Percentiles rank a stretch among this genome's conserved stretches.
These are phyloP conservation scores for Neomorphus geoffroyi DNA, from an alignment of 2,797 vertebrate genomes.

Conservation along the genomic window DNA sequence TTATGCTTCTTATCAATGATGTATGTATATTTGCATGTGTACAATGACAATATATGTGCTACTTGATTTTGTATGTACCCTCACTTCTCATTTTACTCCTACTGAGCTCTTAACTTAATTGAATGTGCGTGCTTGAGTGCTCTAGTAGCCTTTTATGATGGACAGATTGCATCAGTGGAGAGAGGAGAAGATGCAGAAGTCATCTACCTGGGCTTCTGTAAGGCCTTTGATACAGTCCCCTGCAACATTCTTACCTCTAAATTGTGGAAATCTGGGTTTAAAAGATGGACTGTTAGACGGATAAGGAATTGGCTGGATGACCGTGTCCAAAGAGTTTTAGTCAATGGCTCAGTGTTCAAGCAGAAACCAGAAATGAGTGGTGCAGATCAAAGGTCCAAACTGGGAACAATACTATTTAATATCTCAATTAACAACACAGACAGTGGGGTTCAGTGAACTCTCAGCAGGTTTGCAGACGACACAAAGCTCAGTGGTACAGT, in stretches of 20 bases:
- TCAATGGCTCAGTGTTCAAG: background rate
- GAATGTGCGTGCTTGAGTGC: background rate
- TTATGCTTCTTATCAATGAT: background rate
- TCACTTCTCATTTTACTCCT: background rate
- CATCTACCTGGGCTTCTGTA: background rate
- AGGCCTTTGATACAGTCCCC: accelerated
- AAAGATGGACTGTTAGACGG: background rate
- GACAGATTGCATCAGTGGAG: background rate
- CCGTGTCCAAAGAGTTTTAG: accelerated
- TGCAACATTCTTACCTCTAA: background rate
- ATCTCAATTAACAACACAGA: background rate
- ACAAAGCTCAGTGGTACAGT: accelerated
- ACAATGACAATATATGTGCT: background rate
- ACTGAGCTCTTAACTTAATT: background rate
- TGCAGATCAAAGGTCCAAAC: background rate
- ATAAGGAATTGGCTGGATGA: background rate
- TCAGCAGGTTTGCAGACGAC: background rate
- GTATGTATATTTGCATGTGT: background rate
- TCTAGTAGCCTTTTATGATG: background rate
- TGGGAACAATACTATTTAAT: background rate
- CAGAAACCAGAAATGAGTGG: background rate
- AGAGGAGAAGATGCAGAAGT: background rate
- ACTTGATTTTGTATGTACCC: background rate
- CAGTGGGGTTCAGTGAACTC: background rate
- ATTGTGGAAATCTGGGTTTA: background rate